phyloP scores from a whole-genome alignment of 2,113 vertebrate genomes.

The Andinoacara biseriatus region DNA sequence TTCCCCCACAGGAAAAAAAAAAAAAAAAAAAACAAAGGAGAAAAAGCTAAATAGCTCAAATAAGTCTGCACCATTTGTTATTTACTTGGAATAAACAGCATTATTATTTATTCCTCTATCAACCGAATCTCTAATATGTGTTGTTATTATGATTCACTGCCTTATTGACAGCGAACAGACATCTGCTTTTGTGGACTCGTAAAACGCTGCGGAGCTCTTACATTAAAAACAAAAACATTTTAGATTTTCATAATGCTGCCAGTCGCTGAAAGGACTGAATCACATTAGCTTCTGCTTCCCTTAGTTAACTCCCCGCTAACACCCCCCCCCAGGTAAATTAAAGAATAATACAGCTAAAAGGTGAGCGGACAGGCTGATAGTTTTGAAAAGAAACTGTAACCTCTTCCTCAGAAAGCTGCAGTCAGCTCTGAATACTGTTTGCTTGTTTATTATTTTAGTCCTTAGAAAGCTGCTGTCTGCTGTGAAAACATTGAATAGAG shows the following conservation, averaged over 20 bases:
- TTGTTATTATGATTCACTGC: constrained; percentile 42
- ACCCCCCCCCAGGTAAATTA: constrained; percentile 36
- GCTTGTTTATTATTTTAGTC: constrained; percentile 38
- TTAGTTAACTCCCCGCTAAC: constrained; percentile 40
- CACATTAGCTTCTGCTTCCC: constrained; percentile 54
- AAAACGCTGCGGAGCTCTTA: constrained; percentile 27
- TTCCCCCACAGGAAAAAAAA: neutral
- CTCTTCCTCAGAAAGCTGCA: constrained; percentile 24
- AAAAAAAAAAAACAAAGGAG: constrained; percentile 11
- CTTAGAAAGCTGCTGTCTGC: constrained; percentile 24
- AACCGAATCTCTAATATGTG: constrained; percentile 31
- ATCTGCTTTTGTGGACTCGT: constrained; percentile 36
- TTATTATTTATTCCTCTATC: constrained; percentile 34
- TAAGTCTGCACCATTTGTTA: constrained; percentile 13
- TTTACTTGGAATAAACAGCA: constrained; percentile 21
- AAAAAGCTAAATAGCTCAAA: constrained; percentile 7
- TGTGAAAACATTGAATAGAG: constrained; percentile 14
- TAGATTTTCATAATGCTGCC: constrained; percentile 53
- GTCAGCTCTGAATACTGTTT: constrained; percentile 28
- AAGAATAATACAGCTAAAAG: constrained; percentile 57
- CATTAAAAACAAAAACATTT: constrained; percentile 59
- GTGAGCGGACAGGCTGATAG: constrained; percentile 44
- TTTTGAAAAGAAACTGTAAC: constrained; percentile 24
- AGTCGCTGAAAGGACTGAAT: constrained; percentile 56
- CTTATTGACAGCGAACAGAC: constrained; percentile 43